Evolutionary conservation across 2,113 vertebrate genomes (phyloP), one percentile per base, ranked within the genome.

Genomic region (Montifringilla adamsi): DNA sequence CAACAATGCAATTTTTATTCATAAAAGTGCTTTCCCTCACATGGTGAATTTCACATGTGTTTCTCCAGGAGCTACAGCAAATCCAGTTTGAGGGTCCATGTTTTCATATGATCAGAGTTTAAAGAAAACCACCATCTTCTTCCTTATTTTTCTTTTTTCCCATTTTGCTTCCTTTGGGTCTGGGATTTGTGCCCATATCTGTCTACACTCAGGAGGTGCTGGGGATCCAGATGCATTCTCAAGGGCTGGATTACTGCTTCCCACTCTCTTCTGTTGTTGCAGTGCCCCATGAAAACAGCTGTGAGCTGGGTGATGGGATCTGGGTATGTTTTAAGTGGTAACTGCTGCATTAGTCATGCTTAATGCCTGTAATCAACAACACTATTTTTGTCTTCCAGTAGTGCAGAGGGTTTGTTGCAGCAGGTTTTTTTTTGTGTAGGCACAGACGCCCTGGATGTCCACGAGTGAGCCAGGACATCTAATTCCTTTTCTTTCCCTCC

Each of bases 161-260:
- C 10, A 16, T 22, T 87, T 70, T 53, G 12, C 13, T 70, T 63
- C 24, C 24, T 86, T 70, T 78, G 26, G 6, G 37, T 69, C 30
- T 77, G 41, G 31, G 31, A 62, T 46, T 49, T 2, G 3, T 52
- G 53, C 27, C 76, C 2, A 0, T 41, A 23, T 44, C 68, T 59
- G 8, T 31, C n/a, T 46, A 50, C 11, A 9, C 5, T 3, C 13
- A 30, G 26, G 9, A 31, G 1, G 1, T 13, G 4, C 12, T 46
- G 33, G 24, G 27, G 30, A 59, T 63, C 30, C 16, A 53, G 64
- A 13, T n/a, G 16, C 0, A 2, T 56, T 80, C 9, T 58, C 44
- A 64, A 46, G 49, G 22, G 44, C 31, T 87, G 50, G 15, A 41
- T 90, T 82, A 27, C 26, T 53, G 33, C 58, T 86, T 87, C 43